Base-by-base conservation (phyloP, 1,140 invertebrate genomes). In the Brachionus asplanchnoidis region DNA sequence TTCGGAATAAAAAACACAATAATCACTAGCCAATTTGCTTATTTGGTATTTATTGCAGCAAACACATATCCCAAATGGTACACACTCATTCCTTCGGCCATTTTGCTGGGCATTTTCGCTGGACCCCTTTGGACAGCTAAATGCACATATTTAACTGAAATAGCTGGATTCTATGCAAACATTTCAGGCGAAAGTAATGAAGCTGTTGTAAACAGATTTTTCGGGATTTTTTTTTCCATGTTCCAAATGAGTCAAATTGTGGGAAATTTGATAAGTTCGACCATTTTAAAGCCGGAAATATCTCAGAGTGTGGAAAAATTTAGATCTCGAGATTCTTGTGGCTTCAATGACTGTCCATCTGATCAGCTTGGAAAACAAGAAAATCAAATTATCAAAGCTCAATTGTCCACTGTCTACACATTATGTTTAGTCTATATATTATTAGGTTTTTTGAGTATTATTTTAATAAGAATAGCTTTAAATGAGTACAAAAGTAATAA, bases 91-190 rank as follows among this genome's bases (percentile, higher is more conserved):
- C 46, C 77, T n/a, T 94, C 95, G n/a, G 95, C 95, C 3, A 93
- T 92, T 23, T 85, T 96, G 94, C 14, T 87, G 26, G 96, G 96
- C 28, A 78, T 97, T 32, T 95, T 95, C 0, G 96, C 95, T 2
- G 95, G 96, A 0, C 96, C 95, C 46, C 94, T 98, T 92, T 98
- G 97, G 97, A 94, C 95, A 0, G 95, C 96, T 4, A 95, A 98
- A 89, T 96, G 95, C 73, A 95, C 95, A 0, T 99, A 99, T 88
- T 91, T 99, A 4, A 98, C 96, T 0, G 95, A 97, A 87, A 95
- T 94, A 8, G 95, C 94, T 23, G 94, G 94, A 66, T 93, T 96
- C 85, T 92, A 91, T 85, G 87, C 91, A 1, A 87, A 87, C 42
- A 78, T 91, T 23, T 90, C 88, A 3, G 86, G 87, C 1, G 87